Evolutionary conservation across 2,888 invertebrate genomes (phyloP), one percentile per base, ranked within the genome.

Genomic region (Leptura quadrifasciata): DNA sequence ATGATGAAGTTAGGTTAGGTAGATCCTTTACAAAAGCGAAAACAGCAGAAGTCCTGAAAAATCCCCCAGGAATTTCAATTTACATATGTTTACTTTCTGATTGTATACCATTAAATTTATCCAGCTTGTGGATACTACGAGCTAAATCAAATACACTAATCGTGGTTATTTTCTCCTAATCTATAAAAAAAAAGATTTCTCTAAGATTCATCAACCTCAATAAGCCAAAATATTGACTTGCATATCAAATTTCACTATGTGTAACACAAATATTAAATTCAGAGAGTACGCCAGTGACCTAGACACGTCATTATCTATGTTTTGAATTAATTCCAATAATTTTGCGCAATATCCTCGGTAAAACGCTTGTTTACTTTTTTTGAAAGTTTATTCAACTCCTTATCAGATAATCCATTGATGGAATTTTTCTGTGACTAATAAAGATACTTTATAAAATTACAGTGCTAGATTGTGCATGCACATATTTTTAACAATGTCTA

Each of bases 271-370:
- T 12, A 39, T 39, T 12, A 39, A 39, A 39, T 39, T 39, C 6
- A 1, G 15, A 8, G 3, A 39, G 39, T 39, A n/a, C 47, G 47
- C 47, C 47, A 47, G 0, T 47, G 47, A 47, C 47, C 39, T 39
- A 12, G 2, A 47, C 47, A n/a, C n/a, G n/a, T 47, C 47, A 47
- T 47, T 39, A 63, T 39, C n/a, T 63, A 27, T 63, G 17, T 39
- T 63, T 63, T 39, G 20, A 63, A 12, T 18, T 63, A 10, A 69
- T 69, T 69, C 69, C 69, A 24, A 10, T 58, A 35, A 69, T 69
- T 69, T 69, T 69, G 58, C 69, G 69, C 69, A 69, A 69, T 58
- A 69, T 69, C 69, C 69, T 69, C 69, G 58, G 69, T 69, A 69
- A 57, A 55, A 54, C 17, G 20, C 31, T 31, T 69, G 39, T 69